Evolutionary conservation across 1,140 invertebrate genomes (phyloP).

Genomic region (Heterodera schachtii): DNA sequence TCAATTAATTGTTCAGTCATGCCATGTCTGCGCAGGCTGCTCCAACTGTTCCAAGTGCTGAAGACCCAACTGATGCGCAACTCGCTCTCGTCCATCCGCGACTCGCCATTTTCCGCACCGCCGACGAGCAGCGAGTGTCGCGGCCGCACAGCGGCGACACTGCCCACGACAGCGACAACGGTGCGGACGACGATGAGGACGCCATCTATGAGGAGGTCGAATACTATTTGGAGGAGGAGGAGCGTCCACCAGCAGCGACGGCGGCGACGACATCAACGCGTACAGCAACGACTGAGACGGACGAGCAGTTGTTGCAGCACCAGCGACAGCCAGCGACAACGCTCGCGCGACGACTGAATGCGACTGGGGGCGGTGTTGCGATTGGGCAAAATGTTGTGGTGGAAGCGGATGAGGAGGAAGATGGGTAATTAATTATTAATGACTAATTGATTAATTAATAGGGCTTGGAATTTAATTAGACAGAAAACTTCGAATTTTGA

Average conservation of each 20-base stretch:
- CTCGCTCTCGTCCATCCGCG: neutral
- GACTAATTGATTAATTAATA: no score
- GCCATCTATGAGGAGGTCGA: conserved; percentile 1
- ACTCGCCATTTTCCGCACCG: neutral
- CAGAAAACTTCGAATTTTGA: no score
- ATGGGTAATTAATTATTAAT: neutral
- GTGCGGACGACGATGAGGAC: neutral
- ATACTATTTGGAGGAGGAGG: conserved; percentile 2
- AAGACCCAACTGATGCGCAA: neutral
- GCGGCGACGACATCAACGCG: neutral
- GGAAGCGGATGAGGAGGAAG: neutral
- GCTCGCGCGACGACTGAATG: neutral
- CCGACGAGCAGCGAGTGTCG: neutral
- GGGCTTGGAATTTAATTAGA: no score
- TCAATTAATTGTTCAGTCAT: neutral
- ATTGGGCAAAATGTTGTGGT: neutral
- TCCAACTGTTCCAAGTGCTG: neutral
- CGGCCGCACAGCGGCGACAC: no score
- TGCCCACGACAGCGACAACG: no score
- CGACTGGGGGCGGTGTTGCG: no score
- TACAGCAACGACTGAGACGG: neutral
- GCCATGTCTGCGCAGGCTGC: neutral
- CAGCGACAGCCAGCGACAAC: neutral
- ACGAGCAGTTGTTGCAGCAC: no score
- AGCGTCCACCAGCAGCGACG: conserved; percentile 1